Evolutionary conservation across 2,888 invertebrate species (phyloP).

Genomic region (Alitta virens): DNA sequence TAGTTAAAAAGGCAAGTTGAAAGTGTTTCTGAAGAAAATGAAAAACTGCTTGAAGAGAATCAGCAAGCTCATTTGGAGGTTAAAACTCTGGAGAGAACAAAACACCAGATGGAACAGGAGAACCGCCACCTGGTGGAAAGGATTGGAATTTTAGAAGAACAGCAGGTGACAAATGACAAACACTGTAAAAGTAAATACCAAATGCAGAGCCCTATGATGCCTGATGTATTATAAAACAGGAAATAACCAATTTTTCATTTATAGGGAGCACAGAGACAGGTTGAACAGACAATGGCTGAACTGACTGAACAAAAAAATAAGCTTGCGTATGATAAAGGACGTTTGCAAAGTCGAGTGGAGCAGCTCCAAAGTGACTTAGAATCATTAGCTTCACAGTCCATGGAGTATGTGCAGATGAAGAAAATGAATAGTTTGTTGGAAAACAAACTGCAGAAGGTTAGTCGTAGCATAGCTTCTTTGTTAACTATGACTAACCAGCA

Average conservation of each 20-base stretch:
- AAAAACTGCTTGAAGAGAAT: slow-evolving; percentile 40
- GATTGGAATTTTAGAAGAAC: slow-evolving; percentile 41
- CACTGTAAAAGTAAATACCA: too few species aligned
- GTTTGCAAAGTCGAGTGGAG: slow-evolving; percentile 66
- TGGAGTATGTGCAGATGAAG: slow-evolving; percentile 35
- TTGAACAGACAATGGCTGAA: slow-evolving; percentile 45
- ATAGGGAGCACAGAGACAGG: slow-evolving; percentile 38
- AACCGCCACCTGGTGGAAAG: slow-evolving; percentile 44
- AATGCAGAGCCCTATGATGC: too few species aligned
- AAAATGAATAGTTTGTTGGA: slow-evolving; percentile 37
- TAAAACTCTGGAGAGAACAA: slow-evolving; percentile 34
- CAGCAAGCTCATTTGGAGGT: slow-evolving; percentile 40
- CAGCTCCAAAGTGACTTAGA: slow-evolving; percentile 79
- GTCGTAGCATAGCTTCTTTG: too few species aligned
- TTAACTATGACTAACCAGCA: too few species aligned
- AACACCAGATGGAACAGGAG: slow-evolving; percentile 42
- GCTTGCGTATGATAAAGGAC: slow-evolving; percentile 53
- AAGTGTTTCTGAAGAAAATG: slow-evolving; percentile 43
- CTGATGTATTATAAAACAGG: neutral
- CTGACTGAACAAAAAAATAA: slow-evolving; percentile 53
- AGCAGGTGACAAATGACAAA: slow-evolving; percentile 34
- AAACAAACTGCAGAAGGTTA: slow-evolving; percentile 30
- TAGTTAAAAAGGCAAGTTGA: slow-evolving; percentile 52
- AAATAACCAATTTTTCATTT: neutral
- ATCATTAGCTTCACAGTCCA: slow-evolving; percentile 66